Conservation (phyloP, 2,797 vertebrate genomes). For the Gymnopithys bicolor region DNA sequence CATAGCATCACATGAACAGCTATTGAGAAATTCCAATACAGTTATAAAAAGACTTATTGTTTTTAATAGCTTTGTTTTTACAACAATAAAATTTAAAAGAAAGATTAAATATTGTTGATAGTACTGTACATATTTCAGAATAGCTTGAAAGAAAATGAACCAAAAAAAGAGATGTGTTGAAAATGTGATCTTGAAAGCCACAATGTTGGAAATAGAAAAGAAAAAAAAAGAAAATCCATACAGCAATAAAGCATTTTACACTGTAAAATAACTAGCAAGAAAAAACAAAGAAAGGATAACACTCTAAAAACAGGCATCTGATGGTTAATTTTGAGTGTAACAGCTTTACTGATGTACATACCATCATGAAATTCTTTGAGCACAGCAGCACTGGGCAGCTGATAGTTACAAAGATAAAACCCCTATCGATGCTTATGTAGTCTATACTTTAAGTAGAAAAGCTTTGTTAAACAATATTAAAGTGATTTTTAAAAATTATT, state of each 20-base stretch:
- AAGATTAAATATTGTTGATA: conserved; percentile 82
- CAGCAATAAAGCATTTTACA: conserved; percentile 55
- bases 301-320: conserved; percentile 78
- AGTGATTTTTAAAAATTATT: neutral
- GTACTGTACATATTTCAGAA: conserved; percentile 80
- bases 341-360: conserved; percentile 2
- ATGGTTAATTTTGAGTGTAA: conserved; percentile 62
- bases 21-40: conserved; percentile 80
- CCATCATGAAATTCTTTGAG: conserved; percentile 4
- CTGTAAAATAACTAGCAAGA: conserved; percentile 70
- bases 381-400: conserved; percentile 10
- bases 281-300: conserved; percentile 74
- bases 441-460: conserved; percentile 26
- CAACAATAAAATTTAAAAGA: conserved; percentile 71
- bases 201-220: conserved; percentile 22
- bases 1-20: conserved; percentile 75
- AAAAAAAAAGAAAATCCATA: conserved; percentile 20
- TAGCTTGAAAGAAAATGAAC: conserved; percentile 79
- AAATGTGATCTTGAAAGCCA: conserved; percentile 66
- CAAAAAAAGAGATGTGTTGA: conserved; percentile 77
- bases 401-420: conserved; percentile 27
- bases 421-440: neutral
- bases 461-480: conserved; percentile 46
- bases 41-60: conserved; percentile 73
- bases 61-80: conserved; percentile 67